Evolutionary conservation across 2,888 invertebrate genomes (phyloP), one percentile per base, ranked within the genome.

Genomic region (Cheilosia pagana): DNA sequence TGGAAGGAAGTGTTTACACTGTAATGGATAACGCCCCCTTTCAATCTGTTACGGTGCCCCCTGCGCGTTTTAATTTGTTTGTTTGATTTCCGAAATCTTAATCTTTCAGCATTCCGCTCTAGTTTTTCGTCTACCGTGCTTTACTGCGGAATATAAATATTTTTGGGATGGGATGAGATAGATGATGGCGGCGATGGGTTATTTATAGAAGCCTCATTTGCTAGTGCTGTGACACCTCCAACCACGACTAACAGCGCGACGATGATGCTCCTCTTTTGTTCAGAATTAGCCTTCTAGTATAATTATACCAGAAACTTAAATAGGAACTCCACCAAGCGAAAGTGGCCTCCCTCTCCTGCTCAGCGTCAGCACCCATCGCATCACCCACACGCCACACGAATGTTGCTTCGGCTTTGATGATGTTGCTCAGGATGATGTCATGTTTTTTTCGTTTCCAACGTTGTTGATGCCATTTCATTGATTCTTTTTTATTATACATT

Each of bases 401-500:
- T 85, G 74, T 79, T 85, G 65, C 68, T 75, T 41, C 55, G 76
- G 52, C 28, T 82, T 53, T 35, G 75, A 48, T 65, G 70, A 75
- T 79, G 83, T 79, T 79, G 74, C 70, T 71, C 52, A 53, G 48
- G 79, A 79, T 78, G 75, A 79, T 78, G 78, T 79, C 78, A 79
- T 78, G 72, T 78, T 83, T 85, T 78, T 79, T 70, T 75, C 79
- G 60, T 60, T 55, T 65, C 70, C 63, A 65, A 65, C 59, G 52
- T 45, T 19, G 55, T 39, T 83, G 83, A 83, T 83, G 83, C 78
- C 83, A 75, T 79, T 85, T 85, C 83, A 85, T 85, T 85, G 83
- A 85, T 85, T 85, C 83, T 70, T 75, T 83, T 78, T 72, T 70
- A 70, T 75, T 63, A 79, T 67, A n/a, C n/a, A 68, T 65, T 50